Evolutionary conservation across 2,797 vertebrate species (phyloP).

Genomic region (Dallia pectoralis): DNA sequence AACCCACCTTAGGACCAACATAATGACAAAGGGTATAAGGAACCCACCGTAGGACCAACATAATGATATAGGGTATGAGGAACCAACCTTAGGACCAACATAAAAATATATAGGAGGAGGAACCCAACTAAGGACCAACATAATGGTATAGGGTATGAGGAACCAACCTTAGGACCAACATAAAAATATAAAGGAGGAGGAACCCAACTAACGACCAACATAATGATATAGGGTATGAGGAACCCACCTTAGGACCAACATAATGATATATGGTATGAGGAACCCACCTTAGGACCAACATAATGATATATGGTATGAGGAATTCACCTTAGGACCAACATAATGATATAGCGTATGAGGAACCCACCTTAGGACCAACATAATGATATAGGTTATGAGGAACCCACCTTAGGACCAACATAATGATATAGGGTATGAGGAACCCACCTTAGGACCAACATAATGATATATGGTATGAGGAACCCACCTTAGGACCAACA

Average conservation of each 20-base stretch:
- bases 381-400: constrained; percentile 87
- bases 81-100: constrained; percentile 79
- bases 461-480: constrained; percentile 87
- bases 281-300: constrained; percentile 79
- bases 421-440: constrained; percentile 87
- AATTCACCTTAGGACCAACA: constrained; percentile 79
- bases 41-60: constrained; percentile 79
- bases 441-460: constrained; percentile 79
- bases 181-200: constrained; percentile 88
- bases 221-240: constrained; percentile 87
- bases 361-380: constrained; percentile 79
- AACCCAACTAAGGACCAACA: constrained; percentile 79
- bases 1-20: constrained; percentile 79
- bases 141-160: constrained; percentile 87
- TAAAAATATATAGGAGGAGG: constrained; percentile 88
- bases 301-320: constrained; percentile 87
- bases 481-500: constrained; percentile 79
- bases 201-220: constrained; percentile 79
- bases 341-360: constrained; percentile 87
- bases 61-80: constrained; percentile 87
- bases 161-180: constrained; percentile 79
- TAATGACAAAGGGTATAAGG: constrained; percentile 87
- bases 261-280: constrained; percentile 87
- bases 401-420: constrained; percentile 79
- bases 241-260: constrained; percentile 79